Evolutionary conservation across 2,113 vertebrate genomes (phyloP).

Genomic region (Calidris pygmaea): DNA sequence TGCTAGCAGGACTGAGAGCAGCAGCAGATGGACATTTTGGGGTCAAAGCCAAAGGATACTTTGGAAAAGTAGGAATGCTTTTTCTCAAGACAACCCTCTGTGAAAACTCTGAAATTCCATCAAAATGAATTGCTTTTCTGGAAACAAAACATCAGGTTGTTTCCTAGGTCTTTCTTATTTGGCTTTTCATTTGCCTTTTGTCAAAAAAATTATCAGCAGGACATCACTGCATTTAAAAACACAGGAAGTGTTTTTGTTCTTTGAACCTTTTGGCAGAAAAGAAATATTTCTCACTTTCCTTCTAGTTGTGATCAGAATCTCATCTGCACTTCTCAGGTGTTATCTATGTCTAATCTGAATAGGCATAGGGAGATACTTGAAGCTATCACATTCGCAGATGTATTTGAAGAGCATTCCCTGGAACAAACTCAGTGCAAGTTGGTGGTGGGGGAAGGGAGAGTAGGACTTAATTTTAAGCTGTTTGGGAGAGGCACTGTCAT

Average conservation of each 20-base stretch:
- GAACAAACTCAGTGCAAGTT: background rate
- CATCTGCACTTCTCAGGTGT: background rate
- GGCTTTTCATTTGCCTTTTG: background rate
- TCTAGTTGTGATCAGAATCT: background rate
- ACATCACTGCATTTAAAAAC: background rate
- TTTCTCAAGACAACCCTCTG: background rate
- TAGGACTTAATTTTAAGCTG: conserved; percentile 33
- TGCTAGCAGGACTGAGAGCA: background rate
- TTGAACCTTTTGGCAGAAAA: conserved; percentile 12
- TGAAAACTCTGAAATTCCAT: background rate
- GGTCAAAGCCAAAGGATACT: background rate
- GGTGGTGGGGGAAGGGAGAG: background rate
- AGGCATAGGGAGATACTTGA: background rate
- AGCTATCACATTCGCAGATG: background rate
- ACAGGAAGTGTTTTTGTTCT: background rate
- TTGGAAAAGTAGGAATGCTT: background rate
- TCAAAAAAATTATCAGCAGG: background rate
- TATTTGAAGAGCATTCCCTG: background rate
- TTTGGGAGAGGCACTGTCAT: conserved; percentile 58
- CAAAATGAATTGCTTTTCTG: background rate
- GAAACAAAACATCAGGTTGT: background rate
- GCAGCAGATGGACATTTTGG: background rate
- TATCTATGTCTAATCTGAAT: background rate
- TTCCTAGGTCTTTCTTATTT: background rate
- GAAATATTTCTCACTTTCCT: background rate